Percentiles rank a stretch among this genome's conserved stretches.
Evolutionary conservation across 2,113 vertebrate species (phyloP).

Genomic region (Muntiacus reevesi): DNA sequence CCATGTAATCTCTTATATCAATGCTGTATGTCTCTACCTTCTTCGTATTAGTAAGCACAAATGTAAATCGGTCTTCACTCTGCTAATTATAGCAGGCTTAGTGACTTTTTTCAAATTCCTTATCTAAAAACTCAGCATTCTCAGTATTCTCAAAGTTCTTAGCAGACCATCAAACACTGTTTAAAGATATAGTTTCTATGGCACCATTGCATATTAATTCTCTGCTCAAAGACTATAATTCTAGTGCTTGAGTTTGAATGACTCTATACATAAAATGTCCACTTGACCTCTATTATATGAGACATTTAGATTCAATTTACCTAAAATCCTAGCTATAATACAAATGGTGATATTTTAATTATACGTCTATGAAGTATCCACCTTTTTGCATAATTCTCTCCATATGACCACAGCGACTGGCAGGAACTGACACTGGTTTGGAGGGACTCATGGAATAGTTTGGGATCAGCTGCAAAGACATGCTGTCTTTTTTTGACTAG

Average conservation of each 20-base stretch:
- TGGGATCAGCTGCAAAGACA: not conserved
- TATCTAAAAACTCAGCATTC: not conserved
- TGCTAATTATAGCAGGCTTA: not conserved
- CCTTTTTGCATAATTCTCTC: not conserved
- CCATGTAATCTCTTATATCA: not conserved
- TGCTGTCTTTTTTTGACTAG: not conserved
- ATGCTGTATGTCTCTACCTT: not conserved
- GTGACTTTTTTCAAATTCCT: not conserved
- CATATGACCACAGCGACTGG: not conserved
- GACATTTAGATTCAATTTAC: not conserved
- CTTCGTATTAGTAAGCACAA: not conserved
- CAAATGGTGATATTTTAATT: not conserved
- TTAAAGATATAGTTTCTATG: not conserved
- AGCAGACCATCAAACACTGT: not conserved
- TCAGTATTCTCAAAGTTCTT: not conserved
- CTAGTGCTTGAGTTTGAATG: not conserved
- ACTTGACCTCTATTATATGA: not conserved
- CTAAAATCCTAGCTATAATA: not conserved
- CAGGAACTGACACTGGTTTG: not conserved
- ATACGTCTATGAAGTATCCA: not conserved
- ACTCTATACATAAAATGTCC: not conserved
- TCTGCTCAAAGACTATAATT: not conserved
- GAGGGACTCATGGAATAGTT: not conserved
- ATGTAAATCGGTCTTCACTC: not conserved
- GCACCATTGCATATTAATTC: not conserved